phyloP scores from a whole-genome alignment of 2,113 vertebrate species.

The Pleuronectes platessa region DNA sequence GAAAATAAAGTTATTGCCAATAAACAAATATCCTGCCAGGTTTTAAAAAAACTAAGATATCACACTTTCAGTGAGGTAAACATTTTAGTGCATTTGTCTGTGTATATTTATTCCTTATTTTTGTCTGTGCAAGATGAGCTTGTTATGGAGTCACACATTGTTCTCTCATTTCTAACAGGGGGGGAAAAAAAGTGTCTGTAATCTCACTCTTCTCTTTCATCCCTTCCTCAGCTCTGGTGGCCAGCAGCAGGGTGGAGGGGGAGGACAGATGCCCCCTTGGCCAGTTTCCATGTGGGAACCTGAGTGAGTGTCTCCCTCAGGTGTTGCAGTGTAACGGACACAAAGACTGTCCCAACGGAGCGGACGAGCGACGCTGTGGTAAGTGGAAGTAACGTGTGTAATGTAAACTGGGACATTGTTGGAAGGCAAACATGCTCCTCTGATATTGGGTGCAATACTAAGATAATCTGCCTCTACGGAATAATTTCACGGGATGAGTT shows the following conservation, averaged over 20 bases:
- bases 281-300: conserved; percentile 87
- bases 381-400: conserved; percentile 45
- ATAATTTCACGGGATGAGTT: no score
- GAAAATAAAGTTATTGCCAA: no score
- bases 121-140: no score
- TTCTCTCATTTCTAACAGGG: neutral
- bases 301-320: conserved; percentile 80
- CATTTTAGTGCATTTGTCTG: no score
- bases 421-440: neutral
- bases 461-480: no score
- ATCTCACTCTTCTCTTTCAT: neutral
- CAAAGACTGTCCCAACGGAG: conserved; percentile 86
- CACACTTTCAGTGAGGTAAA: no score
- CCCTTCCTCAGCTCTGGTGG: conserved; percentile 37
- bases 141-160: no score
- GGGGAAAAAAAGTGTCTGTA: no score
- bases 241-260: conserved; percentile 43
- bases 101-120: no score
- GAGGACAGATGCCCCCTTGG: conserved; percentile 79
- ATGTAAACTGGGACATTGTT: neutral
- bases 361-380: conserved; percentile 84
- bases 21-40: no score
- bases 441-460: neutral
- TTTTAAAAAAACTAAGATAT: no score
- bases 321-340: conserved; percentile 84